phyloP scores from a whole-genome alignment of 2,797 vertebrate genomes.

The Scolopax bukidnonensis region DNA sequence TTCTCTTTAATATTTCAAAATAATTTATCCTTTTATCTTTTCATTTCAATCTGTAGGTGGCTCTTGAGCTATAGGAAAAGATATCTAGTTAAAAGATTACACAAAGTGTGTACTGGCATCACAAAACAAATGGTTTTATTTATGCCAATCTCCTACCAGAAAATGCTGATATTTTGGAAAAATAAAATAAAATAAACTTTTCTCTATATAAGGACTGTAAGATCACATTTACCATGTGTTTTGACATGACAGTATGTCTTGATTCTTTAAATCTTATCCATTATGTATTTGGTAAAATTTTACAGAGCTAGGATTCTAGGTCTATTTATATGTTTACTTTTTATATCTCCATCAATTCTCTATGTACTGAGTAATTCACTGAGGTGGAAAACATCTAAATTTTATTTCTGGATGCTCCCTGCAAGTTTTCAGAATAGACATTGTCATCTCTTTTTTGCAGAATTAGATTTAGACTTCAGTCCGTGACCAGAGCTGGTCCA shows the following conservation, averaged over 20 bases:
- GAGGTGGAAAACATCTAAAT: not conserved
- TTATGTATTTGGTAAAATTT: not conserved
- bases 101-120: not conserved
- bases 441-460: not conserved
- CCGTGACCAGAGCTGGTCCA: not conserved
- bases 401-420: not conserved
- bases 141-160: not conserved
- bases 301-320: not conserved
- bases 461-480: not conserved
- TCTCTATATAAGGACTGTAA: not conserved
- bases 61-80: not conserved
- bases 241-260: not conserved
- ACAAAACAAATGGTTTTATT: not conserved
- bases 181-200: not conserved
- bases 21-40: not conserved
- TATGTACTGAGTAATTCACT: not conserved
- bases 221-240: not conserved
- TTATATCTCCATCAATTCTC: not conserved
- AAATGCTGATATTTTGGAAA: not conserved
- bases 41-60: not conserved
- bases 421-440: not conserved
- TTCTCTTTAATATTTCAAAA: not conserved
- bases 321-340: constrained; percentile 5
- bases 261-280: not conserved
- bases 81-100: not conserved